These are phyloP conservation scores for Delphinus delphis DNA, from an alignment of 2,113 vertebrate genomes.

Conservation along the genomic window DNA sequence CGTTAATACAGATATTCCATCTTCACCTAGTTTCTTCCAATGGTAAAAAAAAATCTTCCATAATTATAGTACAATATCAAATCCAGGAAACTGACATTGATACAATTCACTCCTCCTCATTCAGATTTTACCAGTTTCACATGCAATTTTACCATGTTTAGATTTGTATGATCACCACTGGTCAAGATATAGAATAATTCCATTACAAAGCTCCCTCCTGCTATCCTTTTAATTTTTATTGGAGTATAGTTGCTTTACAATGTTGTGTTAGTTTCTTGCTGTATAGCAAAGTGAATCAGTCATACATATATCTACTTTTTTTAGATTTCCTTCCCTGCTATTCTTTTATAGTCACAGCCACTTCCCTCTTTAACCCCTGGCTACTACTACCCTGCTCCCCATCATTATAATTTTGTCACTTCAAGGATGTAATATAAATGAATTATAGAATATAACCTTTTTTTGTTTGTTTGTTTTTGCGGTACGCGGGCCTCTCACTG, in stretches of 20 bases:
- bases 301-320: too few species aligned
- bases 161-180: neutral
- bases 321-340: too few species aligned
- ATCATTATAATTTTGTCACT: neutral
- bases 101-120: neutral
- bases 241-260: too few species aligned
- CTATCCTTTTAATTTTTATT: neutral
- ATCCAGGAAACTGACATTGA: neutral
- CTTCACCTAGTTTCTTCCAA: neutral
- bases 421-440: neutral
- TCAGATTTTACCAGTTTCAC: neutral
- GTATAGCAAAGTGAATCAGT: too few species aligned
- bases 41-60: neutral
- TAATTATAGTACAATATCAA: neutral
- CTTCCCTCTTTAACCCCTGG: neutral
- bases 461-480: too few species aligned
- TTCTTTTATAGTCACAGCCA: neutral
- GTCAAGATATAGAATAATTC: neutral
- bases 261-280: too few species aligned
- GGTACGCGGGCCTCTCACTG: too few species aligned
- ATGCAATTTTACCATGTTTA: neutral
- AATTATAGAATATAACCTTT: neutral
- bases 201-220: neutral
- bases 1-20: neutral
- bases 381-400: neutral